Conservation (phyloP, 2,113 vertebrate species). For the Callorhinus ursinus region DNA sequence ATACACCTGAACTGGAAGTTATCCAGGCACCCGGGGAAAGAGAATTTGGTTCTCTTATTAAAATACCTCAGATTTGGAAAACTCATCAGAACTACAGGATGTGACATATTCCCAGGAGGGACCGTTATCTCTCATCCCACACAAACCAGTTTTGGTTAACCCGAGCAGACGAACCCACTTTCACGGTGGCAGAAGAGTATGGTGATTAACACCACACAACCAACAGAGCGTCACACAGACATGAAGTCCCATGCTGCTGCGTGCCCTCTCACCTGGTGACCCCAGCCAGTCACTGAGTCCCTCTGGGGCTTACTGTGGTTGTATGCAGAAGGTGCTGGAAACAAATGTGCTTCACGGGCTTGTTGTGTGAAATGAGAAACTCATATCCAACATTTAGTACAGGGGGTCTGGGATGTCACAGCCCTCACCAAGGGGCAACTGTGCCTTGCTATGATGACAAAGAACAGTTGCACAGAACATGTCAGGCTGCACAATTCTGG, state of each 20-base stretch:
- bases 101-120: too few species aligned
- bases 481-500: neutral
- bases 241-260: too few species aligned
- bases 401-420: neutral
- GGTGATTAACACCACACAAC: too few species aligned
- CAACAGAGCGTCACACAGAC: rapidly evolving
- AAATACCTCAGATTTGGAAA: neutral
- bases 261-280: neutral
- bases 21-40: neutral
- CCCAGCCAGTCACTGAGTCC: neutral
- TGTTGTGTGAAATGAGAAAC: neutral
- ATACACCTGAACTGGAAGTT: neutral
- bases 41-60: neutral
- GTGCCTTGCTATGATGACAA: neutral
- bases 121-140: neutral
- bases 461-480: neutral
- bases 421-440: neutral
- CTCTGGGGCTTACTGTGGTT: neutral
- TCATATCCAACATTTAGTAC: neutral
- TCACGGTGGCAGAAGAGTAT: neutral
- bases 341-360: neutral
- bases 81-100: neutral
- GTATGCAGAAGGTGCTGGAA: neutral
- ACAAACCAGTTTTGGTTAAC: neutral
- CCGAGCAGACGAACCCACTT: neutral